Conservation (phyloP, 2,113 vertebrate species). For the Sceloporus undulatus region DNA sequence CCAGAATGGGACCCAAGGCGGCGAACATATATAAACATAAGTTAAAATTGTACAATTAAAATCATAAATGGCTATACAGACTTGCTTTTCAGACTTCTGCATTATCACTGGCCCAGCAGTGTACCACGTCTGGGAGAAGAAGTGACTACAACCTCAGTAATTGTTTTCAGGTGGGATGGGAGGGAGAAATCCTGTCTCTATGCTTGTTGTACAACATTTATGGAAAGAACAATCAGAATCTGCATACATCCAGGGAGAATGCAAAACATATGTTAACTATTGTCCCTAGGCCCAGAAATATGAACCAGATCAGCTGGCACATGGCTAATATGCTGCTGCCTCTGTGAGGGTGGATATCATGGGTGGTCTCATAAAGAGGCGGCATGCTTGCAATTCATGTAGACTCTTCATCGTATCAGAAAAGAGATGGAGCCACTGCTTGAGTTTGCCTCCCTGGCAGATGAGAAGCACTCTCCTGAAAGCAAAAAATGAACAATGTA, state of each 20-base stretch:
- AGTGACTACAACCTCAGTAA: not conserved
- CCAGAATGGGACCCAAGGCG: no score
- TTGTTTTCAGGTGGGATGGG: not conserved
- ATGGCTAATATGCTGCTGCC: not conserved
- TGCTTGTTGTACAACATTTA: slow-evolving; percentile 7
- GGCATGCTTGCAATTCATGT: not conserved
- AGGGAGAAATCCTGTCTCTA: not conserved
- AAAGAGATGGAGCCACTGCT: not conserved
- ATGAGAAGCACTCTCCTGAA: not conserved
- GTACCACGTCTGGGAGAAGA: not conserved
- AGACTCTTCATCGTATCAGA: not conserved
- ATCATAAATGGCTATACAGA: not conserved
- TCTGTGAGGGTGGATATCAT: not conserved
- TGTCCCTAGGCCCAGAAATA: not conserved
- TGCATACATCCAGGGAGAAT: slow-evolving; percentile 8
- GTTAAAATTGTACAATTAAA: no score
- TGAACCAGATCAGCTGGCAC: not conserved
- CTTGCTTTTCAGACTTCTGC: not conserved
- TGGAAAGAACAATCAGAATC: slow-evolving; percentile 14
- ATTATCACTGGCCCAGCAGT: not conserved
- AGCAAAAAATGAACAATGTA: not conserved
- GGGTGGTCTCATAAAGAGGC: slow-evolving; percentile 4
- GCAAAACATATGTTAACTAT: slow-evolving; percentile 28
- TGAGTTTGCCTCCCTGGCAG: not conserved
- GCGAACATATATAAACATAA: no score